Percentiles rank a stretch among this genome's conserved stretches.
Evolutionary conservation across 2,113 vertebrate species (phyloP).

Genomic region (Hylia prasina): DNA sequence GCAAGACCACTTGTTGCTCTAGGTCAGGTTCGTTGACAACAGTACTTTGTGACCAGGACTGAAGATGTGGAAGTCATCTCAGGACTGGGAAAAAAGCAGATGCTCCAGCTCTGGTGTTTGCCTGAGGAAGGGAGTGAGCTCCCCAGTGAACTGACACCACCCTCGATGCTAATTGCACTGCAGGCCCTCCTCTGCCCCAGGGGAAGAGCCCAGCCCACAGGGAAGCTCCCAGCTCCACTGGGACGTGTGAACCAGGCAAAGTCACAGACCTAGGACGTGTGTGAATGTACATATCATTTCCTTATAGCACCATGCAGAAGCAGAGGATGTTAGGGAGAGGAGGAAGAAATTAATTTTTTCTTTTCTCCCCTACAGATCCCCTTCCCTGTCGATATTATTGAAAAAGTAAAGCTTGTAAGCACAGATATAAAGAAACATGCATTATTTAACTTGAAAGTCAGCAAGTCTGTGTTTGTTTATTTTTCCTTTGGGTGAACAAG

Average conservation of each 20-base stretch:
- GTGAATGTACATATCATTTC: background rate
- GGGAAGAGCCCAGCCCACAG: background rate
- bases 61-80: background rate
- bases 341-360: background rate
- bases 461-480: background rate
- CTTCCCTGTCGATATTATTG: background rate
- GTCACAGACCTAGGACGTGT: fast-evolving
- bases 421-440: background rate
- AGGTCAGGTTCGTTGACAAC: background rate
- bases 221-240: background rate
- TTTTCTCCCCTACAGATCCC: background rate
- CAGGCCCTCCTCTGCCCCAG: background rate
- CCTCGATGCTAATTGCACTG: background rate
- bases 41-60: background rate
- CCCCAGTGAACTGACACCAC: background rate
- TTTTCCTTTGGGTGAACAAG: background rate
- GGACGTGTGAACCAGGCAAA: background rate
- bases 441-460: background rate
- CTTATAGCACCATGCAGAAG: background rate
- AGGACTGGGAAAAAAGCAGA: background rate
- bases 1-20: background rate
- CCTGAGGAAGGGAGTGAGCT: background rate
- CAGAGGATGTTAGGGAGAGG: background rate
- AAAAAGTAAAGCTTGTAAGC: background rate
- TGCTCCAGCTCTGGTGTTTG: background rate